Evolutionary conservation across 2,888 invertebrate genomes (phyloP), one percentile per base, ranked within the genome.

Genomic region (Horisme vitalbata): DNA sequence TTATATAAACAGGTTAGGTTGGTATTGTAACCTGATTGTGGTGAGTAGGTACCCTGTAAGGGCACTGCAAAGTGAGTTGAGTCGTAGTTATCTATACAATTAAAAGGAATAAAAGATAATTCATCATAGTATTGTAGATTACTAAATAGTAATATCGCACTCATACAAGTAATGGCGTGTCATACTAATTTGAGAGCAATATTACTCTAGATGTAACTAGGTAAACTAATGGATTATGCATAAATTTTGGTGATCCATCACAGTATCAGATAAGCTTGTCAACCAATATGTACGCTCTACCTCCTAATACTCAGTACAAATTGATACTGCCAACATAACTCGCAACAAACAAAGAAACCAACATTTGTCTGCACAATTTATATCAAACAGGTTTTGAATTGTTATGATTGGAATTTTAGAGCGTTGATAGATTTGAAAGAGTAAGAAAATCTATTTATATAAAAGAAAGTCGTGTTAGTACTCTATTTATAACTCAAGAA

Each of bases 351-450:
- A 55, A 55, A 49, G 53, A 58, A 63, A 59, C 55, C 58, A 59
- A 61, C 58, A 61, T 34, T 38, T 18, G 34, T 15, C 26, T 31
- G 32, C 32, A 15, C 36, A 51, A 63, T 61, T 63, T 59, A 68
- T 54, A 55, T 34, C 30, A 50, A 55, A 59, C 49, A 57, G 59
- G n/a, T n/a, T 51, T 63, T 55, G 58, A 45, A 57, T 46, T 45
- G 55, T 52, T 68, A 68, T 61, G 67, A 68, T 68, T 68, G 57
- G 59, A 66, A 65, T 60, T n/a, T n/a, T n/a, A n/a, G n/a, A n/a
- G n/a, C n/a, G n/a, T n/a, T n/a, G n/a, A n/a, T n/a, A n/a, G n/a
- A n/a, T n/a, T n/a, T n/a, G n/a, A n/a, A n/a, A n/a, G n/a, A n/a
- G n/a, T n/a, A n/a, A n/a, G n/a, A n/a, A n/a, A n/a, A n/a, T n/a